Base-by-base conservation (phyloP, 2,888 invertebrate species). In the Heterodera filipjevi region DNA sequence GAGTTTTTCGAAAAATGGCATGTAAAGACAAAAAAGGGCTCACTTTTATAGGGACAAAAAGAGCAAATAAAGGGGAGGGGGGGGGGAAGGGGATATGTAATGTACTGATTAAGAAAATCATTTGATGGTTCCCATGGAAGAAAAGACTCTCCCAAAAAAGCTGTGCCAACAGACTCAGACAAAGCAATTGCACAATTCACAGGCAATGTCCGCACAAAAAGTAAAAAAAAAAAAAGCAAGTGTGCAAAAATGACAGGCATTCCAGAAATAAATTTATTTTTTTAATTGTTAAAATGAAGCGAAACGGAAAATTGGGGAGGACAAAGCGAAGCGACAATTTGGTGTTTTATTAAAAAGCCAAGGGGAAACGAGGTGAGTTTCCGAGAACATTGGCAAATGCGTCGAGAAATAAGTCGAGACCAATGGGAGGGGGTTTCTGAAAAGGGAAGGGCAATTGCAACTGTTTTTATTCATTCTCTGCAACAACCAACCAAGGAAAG, bases 121-220 rank as follows among this genome's bases (percentile, higher is more conserved):
- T n/a, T 6, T 22, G 2, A 22, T 22, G 6, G 53, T 53, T 49
- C 3, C 6, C n/a, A 3, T 6, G 1, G 27, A 59, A 27, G 27
- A 1, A 59, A 22, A 27, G 10, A 27, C 59, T 10, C 27, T 16
- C 2, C 3, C 46, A 6, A 27, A 3, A 27, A n/a, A 59, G 59
- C 59, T 59, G 59, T 59, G 59, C 12, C 27, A 27, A 27, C 59
- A n/a, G 27, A 59, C 5, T 59, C 22, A 10, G 59, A 59, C 59
- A 59, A 59, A 59, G 59, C 59, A n/a, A n/a, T n/a, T 59, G n/a
- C 59, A 59, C 27, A 59, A 59, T 59, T n/a, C 59, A 27, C 59
- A 8, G 53, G 53, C 19, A 16, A 53, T 22, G 22, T 6, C 22
- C 53, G 19, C 22, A 16, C 53, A 14, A 53, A 53, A 53, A 22